Conservation (phyloP, 2,113 vertebrate genomes). For the Pterocles burchelli region DNA sequence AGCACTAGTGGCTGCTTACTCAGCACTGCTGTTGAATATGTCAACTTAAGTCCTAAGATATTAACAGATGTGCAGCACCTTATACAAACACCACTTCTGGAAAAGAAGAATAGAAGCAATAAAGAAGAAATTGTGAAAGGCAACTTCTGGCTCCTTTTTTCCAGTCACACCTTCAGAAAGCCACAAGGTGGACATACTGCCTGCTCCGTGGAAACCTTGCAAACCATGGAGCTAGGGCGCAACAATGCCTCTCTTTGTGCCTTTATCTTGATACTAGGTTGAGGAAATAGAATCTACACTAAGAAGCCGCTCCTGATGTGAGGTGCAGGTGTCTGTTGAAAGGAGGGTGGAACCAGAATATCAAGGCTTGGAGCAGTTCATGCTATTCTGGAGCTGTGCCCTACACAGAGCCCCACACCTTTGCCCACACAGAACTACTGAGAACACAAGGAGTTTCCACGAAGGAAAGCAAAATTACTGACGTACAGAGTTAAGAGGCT, state of each 20-base stretch:
- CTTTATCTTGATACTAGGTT: background rate
- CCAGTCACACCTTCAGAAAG: background rate
- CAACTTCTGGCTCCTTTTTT: background rate
- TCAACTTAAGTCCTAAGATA: background rate
- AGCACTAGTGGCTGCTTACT: background rate
- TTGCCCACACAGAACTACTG: background rate
- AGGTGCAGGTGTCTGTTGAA: background rate
- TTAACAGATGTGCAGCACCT: background rate
- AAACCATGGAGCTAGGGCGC: background rate
- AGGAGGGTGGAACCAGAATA: background rate
- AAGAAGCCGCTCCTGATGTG: background rate
- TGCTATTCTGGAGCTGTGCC: fast-evolving
- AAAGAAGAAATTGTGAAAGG: background rate
- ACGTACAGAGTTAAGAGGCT: background rate
- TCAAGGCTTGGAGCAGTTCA: background rate
- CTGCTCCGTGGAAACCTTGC: background rate
- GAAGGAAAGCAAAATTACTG: background rate
- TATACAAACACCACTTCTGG: background rate
- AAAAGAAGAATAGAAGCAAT: background rate
- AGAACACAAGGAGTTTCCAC: background rate
- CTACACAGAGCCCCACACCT: background rate
- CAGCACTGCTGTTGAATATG: background rate
- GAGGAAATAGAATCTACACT: background rate
- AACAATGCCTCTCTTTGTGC: background rate
- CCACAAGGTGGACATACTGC: background rate